phyloP scores from a whole-genome alignment of 2,888 invertebrate species.

The Charanyca ferruginea region DNA sequence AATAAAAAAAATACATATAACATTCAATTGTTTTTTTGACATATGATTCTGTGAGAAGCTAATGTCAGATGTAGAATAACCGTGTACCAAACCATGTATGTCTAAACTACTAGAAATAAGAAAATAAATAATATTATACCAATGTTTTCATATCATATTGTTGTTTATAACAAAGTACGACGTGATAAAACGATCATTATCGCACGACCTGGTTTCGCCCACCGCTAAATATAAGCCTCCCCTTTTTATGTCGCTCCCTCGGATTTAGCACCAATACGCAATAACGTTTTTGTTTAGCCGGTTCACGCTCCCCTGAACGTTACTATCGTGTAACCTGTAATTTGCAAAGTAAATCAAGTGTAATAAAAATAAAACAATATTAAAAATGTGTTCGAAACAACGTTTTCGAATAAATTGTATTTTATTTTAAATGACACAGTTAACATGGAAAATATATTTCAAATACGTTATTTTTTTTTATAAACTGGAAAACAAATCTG shows the following conservation, averaged over 20 bases:
- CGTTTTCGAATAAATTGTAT: neutral
- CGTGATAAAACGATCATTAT: conserved; percentile 43
- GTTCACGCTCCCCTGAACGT: conserved; percentile 24
- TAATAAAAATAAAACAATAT: neutral
- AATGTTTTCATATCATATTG: conserved; percentile 11
- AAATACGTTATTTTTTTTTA: neutral
- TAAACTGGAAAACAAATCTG: conserved; percentile 12
- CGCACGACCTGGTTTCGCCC: conserved; percentile 45
- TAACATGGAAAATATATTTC: conserved; percentile 5
- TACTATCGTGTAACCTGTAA: conserved; percentile 21
- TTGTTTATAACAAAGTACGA: conserved; percentile 14
- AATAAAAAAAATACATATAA: too few species aligned
- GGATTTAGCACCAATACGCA: conserved; percentile 45
- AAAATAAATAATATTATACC: neutral
- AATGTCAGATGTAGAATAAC: too few species aligned
- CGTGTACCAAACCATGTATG: too few species aligned
- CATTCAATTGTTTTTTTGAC: too few species aligned
- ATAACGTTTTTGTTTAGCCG: conserved; percentile 37
- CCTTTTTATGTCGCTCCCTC: conserved; percentile 41
- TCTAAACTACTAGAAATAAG: neutral
- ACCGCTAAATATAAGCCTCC: conserved; percentile 50
- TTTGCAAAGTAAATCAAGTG: conserved; percentile 30
- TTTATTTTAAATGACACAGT: neutral
- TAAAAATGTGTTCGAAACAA: neutral
- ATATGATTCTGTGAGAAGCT: too few species aligned